phyloP scores from a whole-genome alignment of 2,113 vertebrate genomes.

The Gavialis gangeticus region DNA sequence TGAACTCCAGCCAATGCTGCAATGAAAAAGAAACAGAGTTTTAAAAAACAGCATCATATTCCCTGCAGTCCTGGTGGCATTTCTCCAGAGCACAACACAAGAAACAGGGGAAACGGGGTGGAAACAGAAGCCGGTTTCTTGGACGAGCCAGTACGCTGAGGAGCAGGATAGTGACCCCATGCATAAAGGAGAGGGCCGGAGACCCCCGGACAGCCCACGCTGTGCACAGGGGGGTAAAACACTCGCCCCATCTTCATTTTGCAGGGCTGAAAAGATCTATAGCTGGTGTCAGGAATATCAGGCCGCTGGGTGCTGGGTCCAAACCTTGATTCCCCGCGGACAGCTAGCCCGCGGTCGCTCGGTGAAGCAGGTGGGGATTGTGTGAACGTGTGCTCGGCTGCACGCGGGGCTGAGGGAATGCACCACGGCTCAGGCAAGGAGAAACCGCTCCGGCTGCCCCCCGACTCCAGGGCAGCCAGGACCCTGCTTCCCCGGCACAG shows the following conservation, averaged over 20 bases:
- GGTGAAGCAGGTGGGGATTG: neutral
- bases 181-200: neutral
- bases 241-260: neutral
- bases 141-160: accelerated
- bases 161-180: accelerated
- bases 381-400: neutral
- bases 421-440: neutral
- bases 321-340: neutral
- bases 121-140: neutral
- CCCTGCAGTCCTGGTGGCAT: accelerated
- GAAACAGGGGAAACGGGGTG: neutral
- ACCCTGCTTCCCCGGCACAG: neutral
- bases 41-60: neutral
- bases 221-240: no score
- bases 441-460: neutral
- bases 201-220: neutral
- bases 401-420: neutral
- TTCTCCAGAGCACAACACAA: neutral
- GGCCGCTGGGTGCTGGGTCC: neutral
- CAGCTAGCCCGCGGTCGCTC: neutral
- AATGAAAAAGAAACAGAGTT: conserved; percentile 54
- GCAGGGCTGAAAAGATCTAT: neutral
- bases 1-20: conserved; percentile 98
- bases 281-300: neutral
- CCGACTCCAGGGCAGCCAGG: neutral